Evolutionary conservation across 2,797 vertebrate genomes (phyloP).

Genomic region (Pangasius krempfi): DNA sequence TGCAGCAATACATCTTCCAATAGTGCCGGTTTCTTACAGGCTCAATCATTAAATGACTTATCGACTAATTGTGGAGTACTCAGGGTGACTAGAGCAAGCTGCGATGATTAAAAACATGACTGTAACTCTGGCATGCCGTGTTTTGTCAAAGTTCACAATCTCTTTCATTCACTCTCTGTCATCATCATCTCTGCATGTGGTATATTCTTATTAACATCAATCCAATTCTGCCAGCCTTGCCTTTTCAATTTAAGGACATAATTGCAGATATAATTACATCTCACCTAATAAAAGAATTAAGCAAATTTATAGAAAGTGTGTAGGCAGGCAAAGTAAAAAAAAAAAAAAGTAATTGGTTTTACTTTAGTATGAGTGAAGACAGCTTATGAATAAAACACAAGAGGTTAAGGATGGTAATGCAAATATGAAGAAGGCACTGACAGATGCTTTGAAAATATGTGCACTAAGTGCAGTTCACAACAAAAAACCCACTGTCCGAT

Average conservation of each 20-base stretch:
- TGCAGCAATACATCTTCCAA: background rate
- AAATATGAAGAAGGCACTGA: constrained; percentile 40
- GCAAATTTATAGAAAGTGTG: background rate
- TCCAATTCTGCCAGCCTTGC: constrained; percentile 1
- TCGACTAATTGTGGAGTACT: constrained; percentile 37
- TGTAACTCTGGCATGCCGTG: background rate
- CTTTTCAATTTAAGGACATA: constrained; percentile 15
- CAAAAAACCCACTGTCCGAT: background rate
- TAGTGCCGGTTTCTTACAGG: constrained; percentile 16
- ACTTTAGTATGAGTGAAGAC: constrained; percentile 9
- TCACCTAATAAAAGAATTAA: background rate
- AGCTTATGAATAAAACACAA: constrained; percentile 43
- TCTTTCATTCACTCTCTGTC: constrained; percentile 23
- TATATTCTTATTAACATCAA: constrained; percentile 35
- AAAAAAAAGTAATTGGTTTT: constrained; percentile 22
- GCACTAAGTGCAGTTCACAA: background rate
- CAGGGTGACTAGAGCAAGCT: constrained; percentile 11
- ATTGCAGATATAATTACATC: constrained; percentile 29
- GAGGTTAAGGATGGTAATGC: constrained; percentile 20
- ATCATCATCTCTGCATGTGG: constrained; percentile 23
- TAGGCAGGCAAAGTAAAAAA: background rate
- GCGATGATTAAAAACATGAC: constrained; percentile 25
- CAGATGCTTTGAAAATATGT: constrained; percentile 44
- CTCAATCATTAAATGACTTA: constrained; percentile 52
- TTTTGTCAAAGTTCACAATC: constrained; percentile 21